These are phyloP conservation scores for Lagorchestes hirsutus DNA, from an alignment of 2,797 vertebrate species.

Conservation along the genomic window DNA sequence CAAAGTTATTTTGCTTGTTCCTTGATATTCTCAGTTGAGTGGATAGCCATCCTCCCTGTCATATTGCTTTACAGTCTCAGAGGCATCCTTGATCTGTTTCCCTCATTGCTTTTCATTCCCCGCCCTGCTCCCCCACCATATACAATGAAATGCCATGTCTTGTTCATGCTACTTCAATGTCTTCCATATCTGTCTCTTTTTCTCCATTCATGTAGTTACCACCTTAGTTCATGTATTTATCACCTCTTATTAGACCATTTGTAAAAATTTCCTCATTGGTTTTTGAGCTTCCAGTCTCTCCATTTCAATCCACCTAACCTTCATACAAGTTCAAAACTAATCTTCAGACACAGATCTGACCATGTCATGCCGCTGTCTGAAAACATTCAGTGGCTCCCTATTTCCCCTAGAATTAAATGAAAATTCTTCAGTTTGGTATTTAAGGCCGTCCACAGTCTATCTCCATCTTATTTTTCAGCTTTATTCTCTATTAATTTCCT, in stretches of 20 bases:
- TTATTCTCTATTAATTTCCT: too few species aligned
- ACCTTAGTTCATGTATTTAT: neutral
- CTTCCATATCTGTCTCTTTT: neutral
- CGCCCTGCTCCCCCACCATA: neutral
- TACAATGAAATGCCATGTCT: neutral
- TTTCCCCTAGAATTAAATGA: neutral
- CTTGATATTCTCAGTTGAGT: neutral
- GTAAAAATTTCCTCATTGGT: neutral
- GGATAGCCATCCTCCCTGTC: neutral
- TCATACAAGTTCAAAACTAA: neutral
- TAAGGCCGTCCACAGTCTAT: neutral
- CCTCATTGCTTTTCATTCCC: neutral
- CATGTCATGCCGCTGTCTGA: neutral
- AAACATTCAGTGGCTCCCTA: neutral
- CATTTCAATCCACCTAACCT: neutral
- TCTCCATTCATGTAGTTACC: neutral
- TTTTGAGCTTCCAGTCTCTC: neutral
- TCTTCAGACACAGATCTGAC: neutral
- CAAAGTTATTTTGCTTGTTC: neutral
- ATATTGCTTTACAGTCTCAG: neutral
- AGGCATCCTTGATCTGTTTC: neutral
- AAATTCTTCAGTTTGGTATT: neutral
- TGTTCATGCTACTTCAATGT: neutral
- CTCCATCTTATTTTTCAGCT: neutral
- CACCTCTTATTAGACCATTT: neutral